phyloP scores from a whole-genome alignment of 2,888 invertebrate genomes.

The Lamellibrachia satsuma region DNA sequence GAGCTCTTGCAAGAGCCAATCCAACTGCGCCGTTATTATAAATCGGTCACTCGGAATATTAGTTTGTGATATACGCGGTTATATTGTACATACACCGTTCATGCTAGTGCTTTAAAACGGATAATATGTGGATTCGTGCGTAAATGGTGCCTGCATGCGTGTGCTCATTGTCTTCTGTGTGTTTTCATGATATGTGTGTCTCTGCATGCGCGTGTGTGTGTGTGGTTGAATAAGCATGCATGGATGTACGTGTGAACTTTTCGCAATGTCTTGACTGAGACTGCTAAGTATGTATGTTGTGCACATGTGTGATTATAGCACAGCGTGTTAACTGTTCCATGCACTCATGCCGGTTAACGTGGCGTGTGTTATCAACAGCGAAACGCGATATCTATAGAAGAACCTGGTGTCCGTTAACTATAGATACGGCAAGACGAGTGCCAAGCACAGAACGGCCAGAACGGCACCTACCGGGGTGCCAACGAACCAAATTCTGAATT shows the following conservation, averaged over 20 bases:
- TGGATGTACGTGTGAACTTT: not conserved
- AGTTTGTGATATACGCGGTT: not conserved
- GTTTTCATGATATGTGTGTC: not conserved
- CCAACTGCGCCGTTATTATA: not conserved
- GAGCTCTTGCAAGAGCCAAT: not conserved
- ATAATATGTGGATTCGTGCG: not conserved
- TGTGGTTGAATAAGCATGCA: not conserved
- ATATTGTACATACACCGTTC: not conserved
- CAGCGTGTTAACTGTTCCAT: not conserved
- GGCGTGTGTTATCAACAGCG: not conserved
- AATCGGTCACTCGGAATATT: not conserved
- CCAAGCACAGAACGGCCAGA: not conserved
- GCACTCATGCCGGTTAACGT: slow-evolving; percentile 1
- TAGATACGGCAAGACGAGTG: not conserved
- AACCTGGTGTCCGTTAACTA: not conserved
- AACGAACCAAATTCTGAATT: slow-evolving; percentile 4
- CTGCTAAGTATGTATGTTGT: not conserved
- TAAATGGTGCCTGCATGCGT: not conserved
- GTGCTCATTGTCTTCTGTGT: not conserved
- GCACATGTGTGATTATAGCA: not conserved
- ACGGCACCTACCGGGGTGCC: not conserved
- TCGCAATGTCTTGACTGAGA: not conserved
- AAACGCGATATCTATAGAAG: not conserved
- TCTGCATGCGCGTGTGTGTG: not conserved
- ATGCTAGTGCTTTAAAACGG: not conserved